Percentiles rank a stretch among this genome's conserved stretches.
Conservation (phyloP, 2,113 vertebrate species). For the Sapayoa aenigma region DNA sequence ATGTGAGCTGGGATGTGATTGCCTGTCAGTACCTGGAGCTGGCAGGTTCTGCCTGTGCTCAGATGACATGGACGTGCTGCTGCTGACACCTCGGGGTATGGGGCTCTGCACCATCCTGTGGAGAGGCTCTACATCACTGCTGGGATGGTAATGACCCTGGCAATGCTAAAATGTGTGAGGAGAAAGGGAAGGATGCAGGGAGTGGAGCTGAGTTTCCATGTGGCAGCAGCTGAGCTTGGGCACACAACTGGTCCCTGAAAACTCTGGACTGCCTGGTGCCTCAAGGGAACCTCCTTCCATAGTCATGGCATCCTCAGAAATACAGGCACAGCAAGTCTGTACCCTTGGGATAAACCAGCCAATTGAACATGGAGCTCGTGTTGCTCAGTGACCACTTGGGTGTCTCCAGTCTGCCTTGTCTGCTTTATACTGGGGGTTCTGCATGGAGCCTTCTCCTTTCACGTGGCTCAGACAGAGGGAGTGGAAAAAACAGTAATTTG, state of each 20-base stretch:
- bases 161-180: not conserved
- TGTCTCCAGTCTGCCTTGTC: not conserved
- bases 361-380: accelerated
- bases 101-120: not conserved
- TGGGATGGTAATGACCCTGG: not conserved
- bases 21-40: not conserved
- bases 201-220: not conserved
- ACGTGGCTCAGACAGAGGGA: accelerated
- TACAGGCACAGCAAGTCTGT: not conserved
- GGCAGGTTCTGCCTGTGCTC: not conserved
- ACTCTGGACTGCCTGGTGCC: not conserved
- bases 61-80: accelerated
- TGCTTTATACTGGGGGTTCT: not conserved
- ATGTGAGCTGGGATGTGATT: accelerated
- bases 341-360: not conserved
- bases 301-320: not conserved
- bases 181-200: not conserved
- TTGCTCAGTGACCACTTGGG: accelerated
- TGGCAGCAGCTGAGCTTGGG: too few species aligned
- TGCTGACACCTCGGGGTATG: not conserved
- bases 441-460: not conserved
- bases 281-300: not conserved
- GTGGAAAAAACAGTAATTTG: not conserved
- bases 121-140: not conserved
- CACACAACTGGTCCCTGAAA: accelerated